A percentile compares a stretch with the other conserved stretches of the same genome.
phyloP scores from a whole-genome alignment of 2,888 invertebrate genomes.

The Agonopterix arenella region DNA sequence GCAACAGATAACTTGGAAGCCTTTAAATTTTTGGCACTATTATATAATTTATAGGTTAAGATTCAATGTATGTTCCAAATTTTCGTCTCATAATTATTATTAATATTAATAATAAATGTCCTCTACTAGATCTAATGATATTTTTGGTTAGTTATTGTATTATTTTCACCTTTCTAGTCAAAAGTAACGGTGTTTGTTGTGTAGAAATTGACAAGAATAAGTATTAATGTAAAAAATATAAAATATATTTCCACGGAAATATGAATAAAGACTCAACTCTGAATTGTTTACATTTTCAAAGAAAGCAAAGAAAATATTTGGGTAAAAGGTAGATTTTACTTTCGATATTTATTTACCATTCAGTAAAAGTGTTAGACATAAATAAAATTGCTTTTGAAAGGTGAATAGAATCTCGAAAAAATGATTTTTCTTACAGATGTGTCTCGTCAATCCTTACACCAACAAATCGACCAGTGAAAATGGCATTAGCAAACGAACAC shows the following conservation, averaged over 20 bases:
- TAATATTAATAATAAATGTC: slow-evolving; percentile 44
- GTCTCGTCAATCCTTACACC: slow-evolving; percentile 18
- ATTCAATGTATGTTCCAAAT: slow-evolving; percentile 32
- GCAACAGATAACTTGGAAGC: no score
- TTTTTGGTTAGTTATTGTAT: slow-evolving; percentile 47
- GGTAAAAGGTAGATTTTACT: no score
- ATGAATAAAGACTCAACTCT: no score
- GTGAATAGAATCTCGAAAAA: no score
- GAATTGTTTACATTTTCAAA: no score
- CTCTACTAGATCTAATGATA: slow-evolving; percentile 51
- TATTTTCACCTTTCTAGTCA: slow-evolving; percentile 65
- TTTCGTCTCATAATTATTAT: slow-evolving; percentile 33
- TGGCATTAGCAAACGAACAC: slow-evolving; percentile 70
- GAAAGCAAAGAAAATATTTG: no score
- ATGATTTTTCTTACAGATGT: no score
- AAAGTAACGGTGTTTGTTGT: slow-evolving; percentile 56
- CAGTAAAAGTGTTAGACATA: no score
- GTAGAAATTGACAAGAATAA: slow-evolving; percentile 3
- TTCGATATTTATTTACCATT: no score
- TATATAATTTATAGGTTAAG: slow-evolving; percentile 33
- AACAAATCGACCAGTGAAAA: slow-evolving; percentile 51
- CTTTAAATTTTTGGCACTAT: no score
- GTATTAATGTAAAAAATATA: background rate
- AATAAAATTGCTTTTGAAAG: no score
- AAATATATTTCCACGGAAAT: no score